These are phyloP conservation scores for Calameuta idolon DNA, from an alignment of 2,888 invertebrate genomes.

Conservation along the genomic window DNA sequence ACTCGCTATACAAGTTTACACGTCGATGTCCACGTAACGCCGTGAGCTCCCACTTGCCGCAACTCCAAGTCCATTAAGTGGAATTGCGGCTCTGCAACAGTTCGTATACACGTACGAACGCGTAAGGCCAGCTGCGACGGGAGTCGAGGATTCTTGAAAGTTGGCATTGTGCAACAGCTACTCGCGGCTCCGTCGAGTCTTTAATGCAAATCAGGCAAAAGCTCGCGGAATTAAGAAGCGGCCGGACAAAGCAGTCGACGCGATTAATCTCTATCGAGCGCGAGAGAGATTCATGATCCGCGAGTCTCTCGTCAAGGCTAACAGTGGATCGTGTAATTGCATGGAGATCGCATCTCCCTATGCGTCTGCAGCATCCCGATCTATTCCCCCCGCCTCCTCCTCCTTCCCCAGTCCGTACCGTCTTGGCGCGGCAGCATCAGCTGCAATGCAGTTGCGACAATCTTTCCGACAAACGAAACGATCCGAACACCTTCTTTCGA, in stretches of 20 bases:
- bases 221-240: constrained; percentile 54
- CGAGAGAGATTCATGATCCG: constrained; percentile 3
- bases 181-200: constrained; percentile 27
- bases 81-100: constrained; percentile 22
- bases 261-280: constrained; percentile 45
- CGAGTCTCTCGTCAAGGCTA: not conserved
- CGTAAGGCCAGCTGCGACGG: constrained; percentile 5
- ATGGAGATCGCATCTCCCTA: not conserved
- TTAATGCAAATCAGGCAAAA: constrained; percentile 51
- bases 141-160: not conserved
- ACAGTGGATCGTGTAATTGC: not conserved
- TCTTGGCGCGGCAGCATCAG: not conserved
- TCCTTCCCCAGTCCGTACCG: not conserved
- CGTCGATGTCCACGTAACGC: not conserved
- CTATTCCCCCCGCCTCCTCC: not conserved
- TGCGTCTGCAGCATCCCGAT: not conserved
- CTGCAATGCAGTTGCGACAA: not conserved
- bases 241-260: constrained; percentile 49
- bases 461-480: not conserved
- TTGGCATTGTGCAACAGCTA: constrained; percentile 12
- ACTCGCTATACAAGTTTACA: not conserved
- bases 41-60: not conserved
- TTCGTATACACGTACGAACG: constrained; percentile 8
- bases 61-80: constrained; percentile 16
- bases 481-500: not conserved